Evolutionary conservation across 2,113 vertebrate species (phyloP).

Genomic region (Paratilapia polleni): DNA sequence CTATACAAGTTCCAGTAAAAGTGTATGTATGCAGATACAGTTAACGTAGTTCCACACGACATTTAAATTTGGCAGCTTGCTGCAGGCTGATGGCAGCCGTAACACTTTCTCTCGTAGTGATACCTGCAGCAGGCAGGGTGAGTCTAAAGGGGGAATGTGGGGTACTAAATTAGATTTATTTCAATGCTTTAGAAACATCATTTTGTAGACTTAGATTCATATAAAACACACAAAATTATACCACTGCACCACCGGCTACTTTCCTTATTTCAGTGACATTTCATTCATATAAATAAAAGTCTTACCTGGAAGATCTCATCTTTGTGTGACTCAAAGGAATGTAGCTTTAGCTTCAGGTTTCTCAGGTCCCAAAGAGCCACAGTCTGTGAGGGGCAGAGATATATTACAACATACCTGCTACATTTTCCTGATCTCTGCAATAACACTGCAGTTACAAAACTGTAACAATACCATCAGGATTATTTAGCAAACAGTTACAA

Average conservation of each 20-base stretch:
- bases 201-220: background rate
- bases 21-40: background rate
- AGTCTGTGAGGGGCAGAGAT: conserved; percentile 76
- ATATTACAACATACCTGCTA: background rate
- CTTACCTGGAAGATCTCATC: conserved; percentile 96
- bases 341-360: conserved; percentile 94
- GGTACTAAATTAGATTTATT: background rate
- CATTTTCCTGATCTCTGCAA: background rate
- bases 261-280: background rate
- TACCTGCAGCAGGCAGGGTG: background rate
- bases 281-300: conserved; percentile 2
- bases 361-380: conserved; percentile 94
- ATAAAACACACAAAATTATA: background rate
- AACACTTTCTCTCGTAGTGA: no score
- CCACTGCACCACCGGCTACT: background rate
- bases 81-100: background rate
- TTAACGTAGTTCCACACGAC: background rate
- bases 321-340: conserved; percentile 94
- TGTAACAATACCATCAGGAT: background rate
- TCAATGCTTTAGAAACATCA: background rate
- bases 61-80: background rate
- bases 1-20: background rate
- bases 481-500: background rate
- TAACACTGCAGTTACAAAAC: background rate
- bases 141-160: background rate